Evolutionary conservation across 2,113 vertebrate species (phyloP), one percentile per base, ranked within the genome.

Genomic region (Mugil cephalus): DNA sequence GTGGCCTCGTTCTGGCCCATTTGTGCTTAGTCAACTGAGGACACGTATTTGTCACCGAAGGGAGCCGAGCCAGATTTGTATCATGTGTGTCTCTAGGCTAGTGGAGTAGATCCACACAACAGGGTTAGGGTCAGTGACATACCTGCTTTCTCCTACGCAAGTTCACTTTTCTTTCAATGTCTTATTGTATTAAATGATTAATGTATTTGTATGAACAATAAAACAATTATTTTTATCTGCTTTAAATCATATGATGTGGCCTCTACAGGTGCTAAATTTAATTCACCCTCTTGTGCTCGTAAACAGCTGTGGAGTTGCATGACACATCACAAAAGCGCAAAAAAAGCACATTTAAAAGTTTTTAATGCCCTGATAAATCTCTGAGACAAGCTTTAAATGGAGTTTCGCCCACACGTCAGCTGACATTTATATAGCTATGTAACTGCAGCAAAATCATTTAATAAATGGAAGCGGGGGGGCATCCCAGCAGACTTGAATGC

Each of bases 381-480:
- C 65, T 40, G 60, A 82, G 88, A 87, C 84, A 88, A 84, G 77
- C 83, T 80, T 86, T 80, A 87, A 88, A 88, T 85, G 73, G 81
- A 87, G 79, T 82, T 89, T 75, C 55, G 30, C 76, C 85, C 48
- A 75, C 76, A 83, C 74, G 77, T 87, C 80, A 79, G 69, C 56
- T 84, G 88, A 87, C 86, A 90, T 89, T 89, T 90, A 88, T 77
- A 88, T 66, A 90, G 77, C 82, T 62, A 80, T 87, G 77, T 82
- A 87, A 87, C 79, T 85, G 70, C 68, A 40, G 82, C 58, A 80
- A 70, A 87, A 80, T 90, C 70, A 80, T 89, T 89, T 86, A 83
- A 88, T 85, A 89, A 81, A 83, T 82, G 78, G 61, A 74, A 30
- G 24, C 24, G 66, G 46, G 63, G 69, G 83, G 74, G 58, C 35